These are phyloP conservation scores for Linepithema humile DNA, from an alignment of 1,140 invertebrate species.

Conservation along the genomic window DNA sequence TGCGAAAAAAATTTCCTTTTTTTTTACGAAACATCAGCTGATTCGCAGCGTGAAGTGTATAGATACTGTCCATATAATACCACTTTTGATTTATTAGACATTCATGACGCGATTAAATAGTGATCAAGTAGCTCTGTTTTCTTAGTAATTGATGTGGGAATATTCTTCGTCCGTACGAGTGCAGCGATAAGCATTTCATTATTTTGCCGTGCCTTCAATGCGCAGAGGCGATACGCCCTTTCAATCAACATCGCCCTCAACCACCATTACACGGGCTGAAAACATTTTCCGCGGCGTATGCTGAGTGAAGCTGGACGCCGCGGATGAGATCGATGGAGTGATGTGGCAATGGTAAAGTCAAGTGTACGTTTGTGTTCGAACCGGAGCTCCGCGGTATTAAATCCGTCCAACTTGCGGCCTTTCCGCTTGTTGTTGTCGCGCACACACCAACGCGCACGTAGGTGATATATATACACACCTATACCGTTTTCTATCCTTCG, in stretches of 20 bases:
- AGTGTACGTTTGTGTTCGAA: constrained; percentile 8
- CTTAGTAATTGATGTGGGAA: neutral
- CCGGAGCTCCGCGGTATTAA: neutral
- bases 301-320: neutral
- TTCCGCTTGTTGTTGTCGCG: neutral
- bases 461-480: neutral
- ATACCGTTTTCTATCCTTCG: neutral
- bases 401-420: constrained; percentile 5
- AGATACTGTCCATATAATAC: neutral
- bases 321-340: constrained; percentile 20
- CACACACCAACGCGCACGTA: neutral
- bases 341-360: constrained; percentile 24
- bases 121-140: neutral
- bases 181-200: neutral
- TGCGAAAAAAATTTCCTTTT: neutral
- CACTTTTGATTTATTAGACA: neutral
- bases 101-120: neutral
- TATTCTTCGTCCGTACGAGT: neutral
- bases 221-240: constrained; percentile 6
- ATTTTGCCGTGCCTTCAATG: neutral
- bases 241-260: constrained; percentile 13
- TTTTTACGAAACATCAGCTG: neutral
- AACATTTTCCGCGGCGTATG: constrained; percentile 28
- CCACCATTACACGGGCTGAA: constrained; percentile 10
- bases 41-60: neutral